These are phyloP conservation scores for Meda fulgida DNA, from an alignment of 2,797 vertebrate species.

Conservation along the genomic window DNA sequence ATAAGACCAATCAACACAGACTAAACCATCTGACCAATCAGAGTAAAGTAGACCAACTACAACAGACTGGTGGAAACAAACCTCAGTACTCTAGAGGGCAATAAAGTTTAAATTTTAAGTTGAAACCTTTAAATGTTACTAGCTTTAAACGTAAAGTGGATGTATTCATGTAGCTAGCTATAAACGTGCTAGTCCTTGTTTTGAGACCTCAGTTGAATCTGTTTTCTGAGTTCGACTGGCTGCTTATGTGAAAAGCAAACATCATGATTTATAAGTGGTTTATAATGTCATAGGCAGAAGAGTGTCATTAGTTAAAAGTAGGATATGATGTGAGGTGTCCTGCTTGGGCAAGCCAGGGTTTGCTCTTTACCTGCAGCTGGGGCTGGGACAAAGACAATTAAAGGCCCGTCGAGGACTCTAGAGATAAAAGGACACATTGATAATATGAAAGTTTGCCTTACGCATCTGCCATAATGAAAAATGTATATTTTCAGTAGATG, in stretches of 20 bases:
- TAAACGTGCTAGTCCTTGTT: neutral
- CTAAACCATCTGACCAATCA: too few relatives aligned
- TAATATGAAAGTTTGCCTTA: neutral
- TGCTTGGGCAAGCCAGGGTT: slow-evolving; percentile 29
- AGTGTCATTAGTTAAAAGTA: slow-evolving; percentile 12
- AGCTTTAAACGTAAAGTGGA: neutral
- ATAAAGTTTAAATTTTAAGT: neutral
- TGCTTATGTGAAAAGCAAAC: neutral
- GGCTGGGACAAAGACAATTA: neutral
- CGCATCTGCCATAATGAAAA: neutral
- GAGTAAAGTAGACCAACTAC: too few relatives aligned
- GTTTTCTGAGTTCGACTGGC: neutral
- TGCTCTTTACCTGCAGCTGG: slow-evolving; percentile 28
- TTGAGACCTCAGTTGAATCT: neutral
- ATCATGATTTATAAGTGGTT: neutral
- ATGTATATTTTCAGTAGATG: neutral
- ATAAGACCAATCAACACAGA: too few relatives aligned
- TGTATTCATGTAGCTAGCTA: neutral
- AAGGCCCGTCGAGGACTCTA: neutral
- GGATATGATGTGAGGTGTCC: neutral
- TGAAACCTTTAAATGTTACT: neutral
- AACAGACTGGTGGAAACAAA: neutral
- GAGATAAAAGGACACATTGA: neutral
- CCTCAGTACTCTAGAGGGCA: neutral
- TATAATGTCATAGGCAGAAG: slow-evolving; percentile 1